Evolutionary conservation across 2,888 invertebrate species (phyloP).

Genomic region (Eilema caniola): DNA sequence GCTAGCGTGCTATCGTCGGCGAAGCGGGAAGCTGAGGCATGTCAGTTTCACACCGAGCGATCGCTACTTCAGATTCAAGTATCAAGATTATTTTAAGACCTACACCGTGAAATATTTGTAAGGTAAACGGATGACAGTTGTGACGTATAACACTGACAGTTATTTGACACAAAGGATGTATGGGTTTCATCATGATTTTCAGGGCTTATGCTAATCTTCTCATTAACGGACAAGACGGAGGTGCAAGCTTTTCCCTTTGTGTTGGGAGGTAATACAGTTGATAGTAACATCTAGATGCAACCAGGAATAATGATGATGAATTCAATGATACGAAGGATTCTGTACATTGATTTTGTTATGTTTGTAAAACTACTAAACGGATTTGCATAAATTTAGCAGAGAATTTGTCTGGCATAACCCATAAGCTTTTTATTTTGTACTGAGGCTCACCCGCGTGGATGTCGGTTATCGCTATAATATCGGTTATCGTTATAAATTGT

Average conservation of each 20-base stretch:
- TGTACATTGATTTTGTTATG: too few relatives aligned
- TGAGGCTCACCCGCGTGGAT: too few relatives aligned
- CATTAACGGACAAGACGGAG: neutral
- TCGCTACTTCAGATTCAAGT: constrained; percentile 29
- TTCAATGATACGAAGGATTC: neutral
- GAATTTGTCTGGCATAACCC: too few relatives aligned
- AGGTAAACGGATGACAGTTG: constrained; percentile 6
- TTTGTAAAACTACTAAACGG: neutral
- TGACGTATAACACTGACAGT: neutral
- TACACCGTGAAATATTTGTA: neutral
- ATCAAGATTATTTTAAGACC: constrained; percentile 10
- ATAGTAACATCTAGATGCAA: neutral
- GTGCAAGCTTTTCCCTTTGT: neutral
- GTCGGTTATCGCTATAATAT: too few relatives aligned
- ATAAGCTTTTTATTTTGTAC: neutral
- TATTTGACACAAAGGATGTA: neutral
- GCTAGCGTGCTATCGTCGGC: constrained; percentile 21
- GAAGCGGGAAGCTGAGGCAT: constrained; percentile 38
- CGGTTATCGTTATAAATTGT: too few relatives aligned
- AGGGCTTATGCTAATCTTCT: neutral
- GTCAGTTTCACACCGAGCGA: constrained; percentile 42
- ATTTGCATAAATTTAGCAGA: neutral
- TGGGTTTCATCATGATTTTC: neutral
- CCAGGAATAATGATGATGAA: neutral
- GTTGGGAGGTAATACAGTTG: neutral